phyloP scores from a whole-genome alignment of 2,797 vertebrate genomes.

The Bucorvus abyssinicus region DNA sequence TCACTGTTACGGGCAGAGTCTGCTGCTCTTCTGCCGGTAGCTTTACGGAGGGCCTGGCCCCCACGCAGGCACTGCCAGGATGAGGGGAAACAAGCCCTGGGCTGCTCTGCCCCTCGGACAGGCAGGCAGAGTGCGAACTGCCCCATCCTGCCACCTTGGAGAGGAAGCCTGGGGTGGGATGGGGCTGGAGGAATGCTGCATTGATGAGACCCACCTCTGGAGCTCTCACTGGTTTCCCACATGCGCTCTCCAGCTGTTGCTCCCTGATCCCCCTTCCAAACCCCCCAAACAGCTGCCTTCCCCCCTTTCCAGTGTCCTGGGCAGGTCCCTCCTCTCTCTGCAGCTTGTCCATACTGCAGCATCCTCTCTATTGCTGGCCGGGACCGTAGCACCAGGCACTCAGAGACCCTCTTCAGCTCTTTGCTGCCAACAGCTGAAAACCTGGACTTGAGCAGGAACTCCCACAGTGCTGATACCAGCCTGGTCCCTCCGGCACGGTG shows the following conservation, averaged over 20 bases:
- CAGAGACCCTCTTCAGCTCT: not conserved
- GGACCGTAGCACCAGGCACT: not conserved
- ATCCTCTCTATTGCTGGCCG: not conserved
- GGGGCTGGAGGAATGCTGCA: not conserved
- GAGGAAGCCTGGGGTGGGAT: not conserved
- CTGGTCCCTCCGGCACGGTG: rapidly evolving
- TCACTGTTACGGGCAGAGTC: not conserved
- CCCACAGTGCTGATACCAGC: rapidly evolving
- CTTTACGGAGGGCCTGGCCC: not conserved
- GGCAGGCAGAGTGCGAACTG: not conserved
- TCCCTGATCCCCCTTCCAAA: not conserved
- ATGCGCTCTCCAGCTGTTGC: not conserved
- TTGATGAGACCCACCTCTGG: not conserved
- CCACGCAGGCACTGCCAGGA: not conserved
- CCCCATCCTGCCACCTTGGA: not conserved
- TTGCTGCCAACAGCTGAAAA: not conserved
- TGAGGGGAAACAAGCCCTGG: rapidly evolving
- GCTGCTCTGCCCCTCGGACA: not conserved
- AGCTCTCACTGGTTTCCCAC: not conserved
- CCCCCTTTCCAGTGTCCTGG: not conserved
- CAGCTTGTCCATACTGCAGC: rapidly evolving
- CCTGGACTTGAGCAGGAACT: not conserved
- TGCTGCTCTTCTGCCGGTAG: not conserved
- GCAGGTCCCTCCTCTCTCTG: not conserved
- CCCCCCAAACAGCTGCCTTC: not conserved